These are phyloP conservation scores for Apaloderma vittatum DNA, from an alignment of 2,113 vertebrate species.

Conservation along the genomic window DNA sequence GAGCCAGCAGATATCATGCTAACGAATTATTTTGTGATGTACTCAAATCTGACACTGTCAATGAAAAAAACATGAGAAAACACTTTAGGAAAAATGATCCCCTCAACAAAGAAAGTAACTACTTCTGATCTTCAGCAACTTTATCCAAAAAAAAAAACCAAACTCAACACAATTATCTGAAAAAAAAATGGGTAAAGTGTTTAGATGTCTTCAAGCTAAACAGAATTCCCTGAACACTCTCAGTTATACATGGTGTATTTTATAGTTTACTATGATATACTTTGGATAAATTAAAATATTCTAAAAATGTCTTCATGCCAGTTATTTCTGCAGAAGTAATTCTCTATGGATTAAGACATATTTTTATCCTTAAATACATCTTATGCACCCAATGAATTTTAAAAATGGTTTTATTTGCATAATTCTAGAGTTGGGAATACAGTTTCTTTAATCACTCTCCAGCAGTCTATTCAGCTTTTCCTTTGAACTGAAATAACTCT, in stretches of 20 bases:
- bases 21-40: background rate
- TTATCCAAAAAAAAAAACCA: background rate
- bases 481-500: constrained; percentile 13
- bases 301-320: background rate
- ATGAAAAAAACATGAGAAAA: background rate
- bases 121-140: background rate
- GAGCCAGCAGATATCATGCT: background rate
- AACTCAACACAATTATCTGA: background rate
- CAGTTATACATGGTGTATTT: background rate
- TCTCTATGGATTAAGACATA: constrained; percentile 9
- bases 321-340: background rate
- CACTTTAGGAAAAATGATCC: background rate
- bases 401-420: constrained; percentile 41
- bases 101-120: background rate
- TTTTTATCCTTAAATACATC: constrained; percentile 39
- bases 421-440: constrained; percentile 26
- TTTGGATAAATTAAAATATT: background rate
- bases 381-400: background rate
- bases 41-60: background rate
- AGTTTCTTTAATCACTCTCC: constrained; percentile 45
- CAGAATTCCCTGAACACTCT: background rate
- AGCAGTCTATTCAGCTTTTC: constrained; percentile 24
- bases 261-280: background rate
- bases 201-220: background rate
- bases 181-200: background rate